Evolutionary conservation across 2,888 invertebrate genomes (phyloP).

Genomic region (Acrocyrtus sp.): DNA sequence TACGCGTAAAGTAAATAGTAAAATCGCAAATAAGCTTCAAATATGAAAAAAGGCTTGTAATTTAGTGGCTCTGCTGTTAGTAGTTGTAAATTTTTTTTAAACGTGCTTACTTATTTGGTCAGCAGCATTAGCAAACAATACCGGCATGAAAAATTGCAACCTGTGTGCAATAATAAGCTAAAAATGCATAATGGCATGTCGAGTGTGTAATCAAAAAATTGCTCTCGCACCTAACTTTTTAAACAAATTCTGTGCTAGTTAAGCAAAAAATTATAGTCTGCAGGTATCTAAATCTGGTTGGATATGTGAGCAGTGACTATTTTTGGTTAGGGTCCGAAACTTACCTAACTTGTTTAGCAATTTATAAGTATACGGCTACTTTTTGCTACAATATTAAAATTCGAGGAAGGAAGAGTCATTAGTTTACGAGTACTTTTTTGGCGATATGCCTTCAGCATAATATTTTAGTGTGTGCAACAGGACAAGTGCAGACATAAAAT

Average conservation of each 20-base stretch:
- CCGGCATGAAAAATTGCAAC: not conserved
- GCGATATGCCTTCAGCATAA: constrained; percentile 19
- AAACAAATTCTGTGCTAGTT: not conserved
- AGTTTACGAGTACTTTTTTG: constrained; percentile 7
- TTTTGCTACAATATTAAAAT: no score
- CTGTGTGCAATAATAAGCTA: not conserved
- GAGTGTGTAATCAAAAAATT: not conserved
- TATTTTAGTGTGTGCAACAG: not conserved
- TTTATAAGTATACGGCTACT: not conserved
- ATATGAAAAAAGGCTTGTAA: no score
- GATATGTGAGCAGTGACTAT: not conserved
- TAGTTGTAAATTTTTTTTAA: not conserved
- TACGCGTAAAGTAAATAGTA: no score
- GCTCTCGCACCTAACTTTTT: no score
- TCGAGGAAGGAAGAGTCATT: constrained; percentile 16
- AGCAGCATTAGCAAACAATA: not conserved
- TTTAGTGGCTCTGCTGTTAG: no score
- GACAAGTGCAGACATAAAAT: not conserved
- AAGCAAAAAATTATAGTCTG: not conserved
- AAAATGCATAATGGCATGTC: not conserved
- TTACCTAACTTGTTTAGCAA: not conserved
- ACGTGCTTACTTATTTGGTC: no score
- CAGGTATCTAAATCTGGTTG: not conserved
- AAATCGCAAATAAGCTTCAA: no score
- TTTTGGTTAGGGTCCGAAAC: not conserved